These are phyloP conservation scores for Ennomos quercinarius DNA, from an alignment of 2,888 invertebrate species.

Conservation along the genomic window DNA sequence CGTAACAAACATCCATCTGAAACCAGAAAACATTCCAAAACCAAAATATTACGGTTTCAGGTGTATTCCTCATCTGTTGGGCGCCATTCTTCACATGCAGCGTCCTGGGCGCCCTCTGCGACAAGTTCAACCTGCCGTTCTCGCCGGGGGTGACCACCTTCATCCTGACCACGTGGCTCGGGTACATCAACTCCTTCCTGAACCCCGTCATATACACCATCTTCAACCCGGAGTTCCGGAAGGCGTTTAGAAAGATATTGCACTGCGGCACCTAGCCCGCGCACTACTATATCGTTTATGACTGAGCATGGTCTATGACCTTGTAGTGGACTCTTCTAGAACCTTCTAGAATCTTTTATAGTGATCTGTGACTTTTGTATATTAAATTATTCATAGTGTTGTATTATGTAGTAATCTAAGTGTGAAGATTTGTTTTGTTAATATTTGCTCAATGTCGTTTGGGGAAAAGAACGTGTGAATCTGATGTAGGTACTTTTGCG, in stretches of 20 bases:
- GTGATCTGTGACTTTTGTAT: slow-evolving; percentile 5
- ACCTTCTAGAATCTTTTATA: slow-evolving; percentile 7
- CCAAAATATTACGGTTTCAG: slow-evolving; percentile 83
- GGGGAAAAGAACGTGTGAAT: no score
- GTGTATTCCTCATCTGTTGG: slow-evolving; percentile 99
- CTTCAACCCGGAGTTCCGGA: slow-evolving; percentile 98
- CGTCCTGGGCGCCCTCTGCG: slow-evolving; percentile 98
- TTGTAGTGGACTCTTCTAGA: slow-evolving; percentile 24
- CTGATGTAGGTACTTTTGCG: no score
- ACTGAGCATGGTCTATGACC: slow-evolving; percentile 36
- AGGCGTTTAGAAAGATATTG: slow-evolving; percentile 98
- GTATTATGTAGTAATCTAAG: no score
- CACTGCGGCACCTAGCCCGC: slow-evolving; percentile 86
- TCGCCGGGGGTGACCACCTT: slow-evolving; percentile 95
- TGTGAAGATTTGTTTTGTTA: no score
- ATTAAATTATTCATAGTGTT: neutral
- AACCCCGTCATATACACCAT: slow-evolving; percentile 97
- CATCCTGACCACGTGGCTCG: slow-evolving; percentile 98
- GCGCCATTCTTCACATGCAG: slow-evolving; percentile 99
- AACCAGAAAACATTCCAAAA: neutral
- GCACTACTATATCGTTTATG: slow-evolving; percentile 73
- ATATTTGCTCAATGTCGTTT: neutral
- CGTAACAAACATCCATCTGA: no score
- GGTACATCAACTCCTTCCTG: slow-evolving; percentile 98
- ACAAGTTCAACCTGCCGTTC: slow-evolving; percentile 91